Conservation (phyloP, 2,113 vertebrate genomes). For the Eurypyga helias region DNA sequence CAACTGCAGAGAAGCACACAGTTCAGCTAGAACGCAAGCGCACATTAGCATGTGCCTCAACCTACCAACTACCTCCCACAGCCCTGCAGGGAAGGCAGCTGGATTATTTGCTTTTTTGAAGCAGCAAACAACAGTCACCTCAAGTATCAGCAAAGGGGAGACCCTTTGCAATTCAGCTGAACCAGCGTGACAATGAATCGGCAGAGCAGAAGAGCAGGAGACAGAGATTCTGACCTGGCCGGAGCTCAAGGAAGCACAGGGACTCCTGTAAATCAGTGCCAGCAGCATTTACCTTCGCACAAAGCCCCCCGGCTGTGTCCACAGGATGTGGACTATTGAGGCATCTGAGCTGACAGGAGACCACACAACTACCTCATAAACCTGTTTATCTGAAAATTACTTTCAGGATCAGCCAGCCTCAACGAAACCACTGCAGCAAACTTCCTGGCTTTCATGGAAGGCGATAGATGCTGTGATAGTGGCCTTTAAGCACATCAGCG, state of each 20-base stretch:
- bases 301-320: neutral
- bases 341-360: neutral
- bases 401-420: neutral
- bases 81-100: neutral
- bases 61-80: neutral
- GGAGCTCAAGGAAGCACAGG: neutral
- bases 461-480: neutral
- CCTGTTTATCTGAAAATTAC: neutral
- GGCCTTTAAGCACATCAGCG: neutral
- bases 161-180: neutral
- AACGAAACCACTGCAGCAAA: neutral
- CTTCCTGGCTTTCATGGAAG: neutral
- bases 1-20: neutral
- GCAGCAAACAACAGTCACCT: neutral
- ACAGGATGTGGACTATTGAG: neutral
- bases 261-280: neutral
- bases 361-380: neutral
- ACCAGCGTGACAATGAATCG: neutral
- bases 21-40: accelerated
- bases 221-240: neutral
- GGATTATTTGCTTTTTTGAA: neutral
- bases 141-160: neutral
- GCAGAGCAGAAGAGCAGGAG: neutral
- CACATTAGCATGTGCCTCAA: neutral
- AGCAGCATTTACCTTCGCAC: neutral